Conservation (phyloP, 1,140 invertebrate genomes). For the Phymastichus coffea region DNA sequence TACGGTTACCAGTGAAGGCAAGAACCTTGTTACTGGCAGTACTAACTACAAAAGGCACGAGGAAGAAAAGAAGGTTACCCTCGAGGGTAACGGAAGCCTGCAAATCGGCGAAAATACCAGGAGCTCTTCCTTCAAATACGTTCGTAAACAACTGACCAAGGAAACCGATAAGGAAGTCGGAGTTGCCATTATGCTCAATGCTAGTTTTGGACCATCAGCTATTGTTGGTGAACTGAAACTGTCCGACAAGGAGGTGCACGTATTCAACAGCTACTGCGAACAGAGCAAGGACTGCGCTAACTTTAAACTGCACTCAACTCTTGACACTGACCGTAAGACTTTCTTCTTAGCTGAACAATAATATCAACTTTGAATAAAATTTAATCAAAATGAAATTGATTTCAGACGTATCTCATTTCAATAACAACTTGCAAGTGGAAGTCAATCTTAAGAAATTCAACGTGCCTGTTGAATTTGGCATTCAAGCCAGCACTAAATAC, state of each 20-base stretch:
- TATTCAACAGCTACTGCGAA: constrained; percentile 71
- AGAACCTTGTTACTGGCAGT: constrained; percentile 68
- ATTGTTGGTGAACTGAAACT: constrained; percentile 65
- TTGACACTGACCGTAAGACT: constrained; percentile 56
- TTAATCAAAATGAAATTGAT: constrained; percentile 9
- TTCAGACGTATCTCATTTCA: constrained; percentile 44
- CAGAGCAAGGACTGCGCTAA: constrained; percentile 75
- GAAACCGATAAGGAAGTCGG: constrained; percentile 65
- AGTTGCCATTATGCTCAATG: constrained; percentile 55
- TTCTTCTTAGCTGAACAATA: no score
- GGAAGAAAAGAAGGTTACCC: constrained; percentile 61
- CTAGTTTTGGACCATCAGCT: constrained; percentile 57
- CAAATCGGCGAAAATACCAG: constrained; percentile 67
- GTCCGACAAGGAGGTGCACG: constrained; percentile 69
- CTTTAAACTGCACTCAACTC: constrained; percentile 66
- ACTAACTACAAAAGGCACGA: constrained; percentile 69
- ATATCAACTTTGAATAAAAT: no score
- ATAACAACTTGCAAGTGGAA: constrained; percentile 60
- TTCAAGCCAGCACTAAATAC: constrained; percentile 63
- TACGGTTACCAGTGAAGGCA: constrained; percentile 62
- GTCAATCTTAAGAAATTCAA: constrained; percentile 72
- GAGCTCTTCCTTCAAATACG: constrained; percentile 71
- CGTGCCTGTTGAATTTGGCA: constrained; percentile 68
- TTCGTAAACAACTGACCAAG: constrained; percentile 61
- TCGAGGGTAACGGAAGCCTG: constrained; percentile 69